phyloP scores from a whole-genome alignment of 2,113 vertebrate genomes.

The Origma solitaria region DNA sequence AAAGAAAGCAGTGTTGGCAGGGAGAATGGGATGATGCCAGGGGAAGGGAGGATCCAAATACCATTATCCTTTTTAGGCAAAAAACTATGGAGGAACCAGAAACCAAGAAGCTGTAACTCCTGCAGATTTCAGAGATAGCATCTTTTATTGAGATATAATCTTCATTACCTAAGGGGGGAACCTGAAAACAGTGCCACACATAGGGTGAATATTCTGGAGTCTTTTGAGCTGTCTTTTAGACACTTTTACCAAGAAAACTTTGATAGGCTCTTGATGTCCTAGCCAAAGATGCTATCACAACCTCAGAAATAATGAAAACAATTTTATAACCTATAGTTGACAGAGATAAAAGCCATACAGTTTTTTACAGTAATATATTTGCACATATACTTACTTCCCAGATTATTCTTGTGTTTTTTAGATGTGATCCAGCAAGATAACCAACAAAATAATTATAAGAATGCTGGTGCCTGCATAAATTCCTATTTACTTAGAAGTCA shows the following conservation, averaged over 20 bases:
- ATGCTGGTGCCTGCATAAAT: constrained; percentile 46
- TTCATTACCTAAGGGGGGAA: neutral
- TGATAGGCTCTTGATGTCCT: neutral
- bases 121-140: neutral
- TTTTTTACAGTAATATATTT: neutral
- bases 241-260: neutral
- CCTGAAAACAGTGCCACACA: neutral
- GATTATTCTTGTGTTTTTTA: neutral
- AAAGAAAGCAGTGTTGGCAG: neutral
- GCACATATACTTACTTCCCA: neutral
- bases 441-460: constrained; percentile 48
- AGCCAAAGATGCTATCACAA: neutral
- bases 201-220: neutral
- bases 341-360: neutral
- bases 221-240: neutral
- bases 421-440: constrained; percentile 13
- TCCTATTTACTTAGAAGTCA: constrained; percentile 68
- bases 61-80: neutral
- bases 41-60: neutral
- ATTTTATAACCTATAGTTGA: neutral
- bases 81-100: neutral
- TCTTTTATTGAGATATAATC: neutral
- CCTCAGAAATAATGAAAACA: neutral
- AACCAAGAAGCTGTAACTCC: neutral
- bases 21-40: neutral